Evolutionary conservation across 2,888 invertebrate genomes (phyloP), one percentile per base, ranked within the genome.

Genomic region (Ditula angustiorana): DNA sequence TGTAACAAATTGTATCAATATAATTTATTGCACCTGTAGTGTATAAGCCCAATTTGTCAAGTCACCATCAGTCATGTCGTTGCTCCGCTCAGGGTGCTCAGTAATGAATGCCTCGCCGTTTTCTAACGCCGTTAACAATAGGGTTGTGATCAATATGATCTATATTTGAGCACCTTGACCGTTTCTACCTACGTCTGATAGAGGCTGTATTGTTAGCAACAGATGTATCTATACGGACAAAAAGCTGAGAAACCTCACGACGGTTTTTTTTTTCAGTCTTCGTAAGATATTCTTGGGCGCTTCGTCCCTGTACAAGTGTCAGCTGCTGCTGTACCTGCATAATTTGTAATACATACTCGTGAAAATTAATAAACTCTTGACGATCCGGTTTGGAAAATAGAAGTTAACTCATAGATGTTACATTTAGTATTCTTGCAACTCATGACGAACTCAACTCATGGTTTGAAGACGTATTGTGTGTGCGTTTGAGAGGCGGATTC

Each of bases 11-110:
- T 37, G 16, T 50, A 26, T 10, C 41, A 26, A 26, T 56, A 41
- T 56, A 28, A 56, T 56, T 41, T 56, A 41, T 56, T 56, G 55
- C 41, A 41, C 55, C n/a, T 26, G 11, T 53, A 24, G 47, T 10
- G 11, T n/a, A 50, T 50, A 30, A 8, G 10, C 2, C 16, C 3
- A 10, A 21, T 44, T 50, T 28, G 47, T 47, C 16, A 13, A 10
- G 16, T 26, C 37, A 10, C 19, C 19, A 41, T 41, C 41, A 19
- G 41, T 10, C 19, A 8, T 16, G 8, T 33, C n/a, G n/a, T 37
- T 37, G 37, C 16, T n/a, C n/a, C 13, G 13, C n/a, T 13, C 16
- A 5, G 37, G 16, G 16, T 13, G 37, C 16, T 37, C 13, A 37
- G 37, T 16, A 11, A 33, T 33, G 37, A 13, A 1, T 13, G 13